These are phyloP conservation scores for Enhydra lutris DNA, from an alignment of 2,113 vertebrate genomes.

Conservation along the genomic window DNA sequence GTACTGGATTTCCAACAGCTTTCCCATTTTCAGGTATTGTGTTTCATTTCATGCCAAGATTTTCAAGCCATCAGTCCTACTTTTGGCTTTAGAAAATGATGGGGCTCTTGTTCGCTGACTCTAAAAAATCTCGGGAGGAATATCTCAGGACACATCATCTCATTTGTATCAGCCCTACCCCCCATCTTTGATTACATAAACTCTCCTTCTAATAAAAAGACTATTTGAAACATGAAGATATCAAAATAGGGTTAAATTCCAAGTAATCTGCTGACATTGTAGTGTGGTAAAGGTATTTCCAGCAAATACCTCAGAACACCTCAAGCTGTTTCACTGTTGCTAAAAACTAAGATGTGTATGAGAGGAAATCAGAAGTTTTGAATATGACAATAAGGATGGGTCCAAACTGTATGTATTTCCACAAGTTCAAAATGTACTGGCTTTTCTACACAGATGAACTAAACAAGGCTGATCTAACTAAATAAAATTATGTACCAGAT, in stretches of 20 bases:
- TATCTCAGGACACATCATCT: background rate
- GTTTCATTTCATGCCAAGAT: constrained; percentile 2
- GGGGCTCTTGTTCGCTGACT: background rate
- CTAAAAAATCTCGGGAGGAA: background rate
- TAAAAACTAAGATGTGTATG: background rate
- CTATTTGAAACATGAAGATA: background rate
- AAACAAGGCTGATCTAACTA: background rate
- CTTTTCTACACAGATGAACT: background rate
- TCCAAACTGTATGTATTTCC: background rate
- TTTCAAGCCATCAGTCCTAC: background rate
- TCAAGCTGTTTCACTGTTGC: background rate
- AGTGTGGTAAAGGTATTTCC: background rate
- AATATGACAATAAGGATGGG: background rate
- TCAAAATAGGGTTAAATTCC: background rate
- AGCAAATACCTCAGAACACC: background rate
- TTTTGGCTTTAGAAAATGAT: constrained; percentile 11
- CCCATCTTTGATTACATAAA: background rate
- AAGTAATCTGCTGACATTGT: background rate
- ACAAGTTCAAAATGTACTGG: background rate
- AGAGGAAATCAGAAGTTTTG: background rate
- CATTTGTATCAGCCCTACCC: background rate
- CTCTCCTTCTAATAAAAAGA: background rate
- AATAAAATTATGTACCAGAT: background rate
- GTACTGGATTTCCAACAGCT: background rate
- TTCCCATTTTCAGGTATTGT: background rate